Conservation (phyloP, 2,113 vertebrate species). For the Prietella phreatophila region DNA sequence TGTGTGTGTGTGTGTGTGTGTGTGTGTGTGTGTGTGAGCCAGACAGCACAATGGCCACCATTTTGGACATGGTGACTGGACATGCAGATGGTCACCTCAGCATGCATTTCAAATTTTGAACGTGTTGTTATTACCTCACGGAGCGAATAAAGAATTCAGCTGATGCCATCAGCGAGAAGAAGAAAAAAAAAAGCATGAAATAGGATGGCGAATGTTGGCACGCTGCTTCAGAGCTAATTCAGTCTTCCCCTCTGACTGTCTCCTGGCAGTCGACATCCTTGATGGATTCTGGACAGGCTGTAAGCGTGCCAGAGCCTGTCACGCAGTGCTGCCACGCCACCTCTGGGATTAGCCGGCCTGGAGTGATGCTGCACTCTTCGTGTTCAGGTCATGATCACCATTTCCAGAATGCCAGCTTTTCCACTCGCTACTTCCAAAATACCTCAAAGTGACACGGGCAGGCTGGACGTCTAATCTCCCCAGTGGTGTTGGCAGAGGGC, state of each 20-base stretch:
- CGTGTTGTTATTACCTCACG: constrained; percentile 25
- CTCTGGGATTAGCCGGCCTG: constrained; percentile 32
- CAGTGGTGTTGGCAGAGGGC: constrained; percentile 16
- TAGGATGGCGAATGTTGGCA: constrained; percentile 38
- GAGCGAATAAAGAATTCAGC: constrained; percentile 44
- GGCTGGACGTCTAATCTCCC: background rate
- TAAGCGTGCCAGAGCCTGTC: constrained; percentile 43
- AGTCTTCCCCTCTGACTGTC: constrained; percentile 39
- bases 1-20: too few species aligned
- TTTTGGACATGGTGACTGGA: background rate
- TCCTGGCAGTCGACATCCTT: constrained; percentile 42
- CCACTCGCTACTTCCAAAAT: constrained; percentile 1
- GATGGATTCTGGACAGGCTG: constrained; percentile 33
- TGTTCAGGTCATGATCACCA: constrained; percentile 45
- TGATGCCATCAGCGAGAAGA: constrained; percentile 27
- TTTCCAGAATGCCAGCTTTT: constrained; percentile 16
- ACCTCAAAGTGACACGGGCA: background rate
- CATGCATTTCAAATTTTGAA: constrained; percentile 15
- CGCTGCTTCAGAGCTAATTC: constrained; percentile 50
- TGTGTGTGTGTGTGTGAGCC: too few species aligned
- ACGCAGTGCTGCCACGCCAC: constrained; percentile 8
- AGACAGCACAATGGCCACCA: background rate
- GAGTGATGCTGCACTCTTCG: constrained; percentile 23
- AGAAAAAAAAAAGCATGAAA: background rate
- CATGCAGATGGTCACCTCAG: constrained; percentile 6